Evolutionary conservation across 2,797 vertebrate species (phyloP).

Genomic region (Myotis planiceps): DNA sequence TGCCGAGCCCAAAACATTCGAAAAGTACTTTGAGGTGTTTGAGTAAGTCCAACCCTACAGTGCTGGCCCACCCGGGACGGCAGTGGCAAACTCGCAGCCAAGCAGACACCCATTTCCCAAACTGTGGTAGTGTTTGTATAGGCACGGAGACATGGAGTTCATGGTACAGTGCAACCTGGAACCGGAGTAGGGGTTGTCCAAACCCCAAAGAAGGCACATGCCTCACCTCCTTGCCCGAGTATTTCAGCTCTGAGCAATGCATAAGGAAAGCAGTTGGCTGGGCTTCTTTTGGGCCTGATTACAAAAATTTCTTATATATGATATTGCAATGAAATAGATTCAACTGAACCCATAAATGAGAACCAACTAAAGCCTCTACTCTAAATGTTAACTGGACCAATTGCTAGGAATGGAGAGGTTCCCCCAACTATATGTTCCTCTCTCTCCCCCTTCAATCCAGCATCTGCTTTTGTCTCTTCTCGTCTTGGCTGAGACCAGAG

Average conservation of each 20-base stretch:
- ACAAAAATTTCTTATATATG: not conserved
- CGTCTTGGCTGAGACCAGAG: not conserved
- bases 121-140: not conserved
- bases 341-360: not conserved
- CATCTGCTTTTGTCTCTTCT: not conserved
- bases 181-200: not conserved
- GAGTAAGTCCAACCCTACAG: conserved; percentile 41
- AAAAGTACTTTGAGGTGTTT: conserved; percentile 57
- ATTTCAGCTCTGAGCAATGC: not conserved
- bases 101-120: not conserved
- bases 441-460: not conserved
- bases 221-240: not conserved
- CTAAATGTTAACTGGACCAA: not conserved
- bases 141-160: not conserved
- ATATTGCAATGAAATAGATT: not conserved
- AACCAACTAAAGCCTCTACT: not conserved
- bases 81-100: not conserved
- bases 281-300: not conserved
- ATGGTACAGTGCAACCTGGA: not conserved
- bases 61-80: conserved; percentile 16
- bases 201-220: not conserved
- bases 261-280: not conserved
- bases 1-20: conserved; percentile 32
- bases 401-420: not conserved
- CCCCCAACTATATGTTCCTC: not conserved